Evolutionary conservation across 2,888 invertebrate species (phyloP).

Genomic region (Drosophila infuscata): DNA sequence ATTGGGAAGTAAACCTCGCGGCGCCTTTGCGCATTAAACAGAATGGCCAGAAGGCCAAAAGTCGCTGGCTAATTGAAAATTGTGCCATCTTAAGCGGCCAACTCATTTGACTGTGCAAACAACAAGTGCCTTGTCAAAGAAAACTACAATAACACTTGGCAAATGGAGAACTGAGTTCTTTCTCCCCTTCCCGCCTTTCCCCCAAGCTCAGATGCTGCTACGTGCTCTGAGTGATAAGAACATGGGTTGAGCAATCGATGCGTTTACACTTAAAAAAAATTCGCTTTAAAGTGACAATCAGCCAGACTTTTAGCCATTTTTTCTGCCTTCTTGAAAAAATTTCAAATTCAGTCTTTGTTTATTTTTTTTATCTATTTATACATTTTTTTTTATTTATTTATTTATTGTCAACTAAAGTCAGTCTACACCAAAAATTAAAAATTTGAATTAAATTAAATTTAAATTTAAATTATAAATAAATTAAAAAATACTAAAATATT

Average conservation of each 20-base stretch:
- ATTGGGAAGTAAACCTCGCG: conserved; percentile 33
- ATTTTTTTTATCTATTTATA: neutral
- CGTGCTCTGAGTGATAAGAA: conserved; percentile 50
- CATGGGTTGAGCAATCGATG: neutral
- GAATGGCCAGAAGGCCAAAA: conserved; percentile 8
- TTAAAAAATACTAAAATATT: no score
- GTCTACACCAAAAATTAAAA: no score
- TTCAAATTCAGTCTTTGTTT: neutral
- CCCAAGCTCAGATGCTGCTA: conserved; percentile 14
- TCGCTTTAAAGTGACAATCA: fast-evolving
- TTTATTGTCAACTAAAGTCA: no score
- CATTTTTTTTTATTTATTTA: no score
- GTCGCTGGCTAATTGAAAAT: conserved; percentile 54
- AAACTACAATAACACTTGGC: conserved; percentile 33
- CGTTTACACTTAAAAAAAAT: neutral
- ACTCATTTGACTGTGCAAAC: conserved; percentile 66
- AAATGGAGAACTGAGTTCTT: neutral
- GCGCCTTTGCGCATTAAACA: conserved; percentile 27
- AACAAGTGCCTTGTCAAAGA: conserved; percentile 33
- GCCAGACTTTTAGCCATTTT: neutral
- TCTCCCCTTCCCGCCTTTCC: neutral
- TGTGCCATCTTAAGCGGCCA: conserved; percentile 24
- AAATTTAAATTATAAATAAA: no score
- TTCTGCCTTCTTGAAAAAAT: neutral
- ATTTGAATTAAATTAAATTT: no score